Evolutionary conservation across 2,113 vertebrate species (phyloP).

Genomic region (Notarius lentiginosus): DNA sequence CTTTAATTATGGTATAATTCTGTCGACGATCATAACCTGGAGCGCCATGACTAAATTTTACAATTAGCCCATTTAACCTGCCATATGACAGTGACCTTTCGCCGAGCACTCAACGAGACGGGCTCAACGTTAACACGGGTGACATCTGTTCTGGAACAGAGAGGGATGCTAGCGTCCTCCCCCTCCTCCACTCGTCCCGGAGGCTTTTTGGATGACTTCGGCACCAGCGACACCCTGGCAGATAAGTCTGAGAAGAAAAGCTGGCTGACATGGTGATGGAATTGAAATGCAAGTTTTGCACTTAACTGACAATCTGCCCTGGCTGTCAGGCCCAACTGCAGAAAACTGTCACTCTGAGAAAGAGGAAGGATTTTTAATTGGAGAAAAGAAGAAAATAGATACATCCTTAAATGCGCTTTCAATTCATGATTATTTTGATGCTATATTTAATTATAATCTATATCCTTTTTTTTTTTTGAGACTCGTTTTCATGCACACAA

Average conservation of each 20-base stretch:
- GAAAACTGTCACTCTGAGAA: slow-evolving; percentile 21
- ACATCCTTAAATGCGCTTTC: not conserved
- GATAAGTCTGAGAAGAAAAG: slow-evolving; percentile 34
- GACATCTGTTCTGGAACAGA: slow-evolving; percentile 72
- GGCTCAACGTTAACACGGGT: slow-evolving; percentile 69
- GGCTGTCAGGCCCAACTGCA: not conserved
- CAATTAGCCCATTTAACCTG: slow-evolving; percentile 79
- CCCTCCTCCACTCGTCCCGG: slow-evolving; percentile 22
- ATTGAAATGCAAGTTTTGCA: slow-evolving; percentile 44
- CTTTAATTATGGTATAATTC: slow-evolving; percentile 62
- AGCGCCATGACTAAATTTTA: slow-evolving; percentile 65
- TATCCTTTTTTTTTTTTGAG: not conserved
- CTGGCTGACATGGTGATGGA: slow-evolving; percentile 36
- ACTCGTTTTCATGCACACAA: not conserved
- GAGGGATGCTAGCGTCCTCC: slow-evolving; percentile 51
- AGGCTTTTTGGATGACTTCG: slow-evolving; percentile 52
- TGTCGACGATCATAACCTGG: slow-evolving; percentile 55
- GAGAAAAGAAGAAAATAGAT: not conserved
- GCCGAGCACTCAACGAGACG: slow-evolving; percentile 71
- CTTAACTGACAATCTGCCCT: slow-evolving; percentile 37
- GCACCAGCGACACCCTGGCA: slow-evolving; percentile 30
- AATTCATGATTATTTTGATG: not conserved
- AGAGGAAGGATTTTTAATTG: not conserved
- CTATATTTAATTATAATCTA: not conserved
- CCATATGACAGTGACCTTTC: slow-evolving; percentile 78